A percentile compares a stretch with the other conserved stretches of the same genome.
phyloP scores from a whole-genome alignment of 2,797 vertebrate genomes.

The Craterocephalus amniculus region DNA sequence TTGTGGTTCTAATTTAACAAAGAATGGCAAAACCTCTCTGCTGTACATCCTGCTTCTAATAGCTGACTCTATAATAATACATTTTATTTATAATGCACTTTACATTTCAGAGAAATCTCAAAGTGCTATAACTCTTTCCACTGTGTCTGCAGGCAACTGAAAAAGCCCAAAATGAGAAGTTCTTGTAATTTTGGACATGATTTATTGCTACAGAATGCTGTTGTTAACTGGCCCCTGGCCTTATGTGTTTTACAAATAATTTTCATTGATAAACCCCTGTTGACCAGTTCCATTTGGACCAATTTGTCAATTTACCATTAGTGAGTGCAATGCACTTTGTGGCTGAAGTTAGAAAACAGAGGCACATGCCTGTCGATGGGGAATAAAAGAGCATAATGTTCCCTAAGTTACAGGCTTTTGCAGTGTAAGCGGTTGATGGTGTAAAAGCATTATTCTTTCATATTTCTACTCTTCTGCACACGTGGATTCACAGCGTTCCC shows the following conservation, averaged over 20 bases:
- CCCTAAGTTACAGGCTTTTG: slow-evolving; percentile 12
- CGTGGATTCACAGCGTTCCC: slow-evolving; percentile 26
- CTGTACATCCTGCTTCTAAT: slow-evolving; percentile 32
- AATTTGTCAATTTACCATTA: slow-evolving; percentile 30
- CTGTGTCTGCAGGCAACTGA: slow-evolving; percentile 41
- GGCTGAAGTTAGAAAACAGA: slow-evolving; percentile 9
- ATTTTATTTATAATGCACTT: too few relatives aligned
- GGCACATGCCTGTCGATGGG: slow-evolving; percentile 4
- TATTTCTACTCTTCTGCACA: slow-evolving; percentile 28
- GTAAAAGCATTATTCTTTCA: slow-evolving; percentile 21
- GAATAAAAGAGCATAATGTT: slow-evolving; percentile 25
- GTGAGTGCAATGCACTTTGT: not conserved
- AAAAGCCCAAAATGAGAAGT: slow-evolving; percentile 21
- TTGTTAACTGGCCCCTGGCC: slow-evolving; percentile 40
- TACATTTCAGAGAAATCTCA: too few relatives aligned
- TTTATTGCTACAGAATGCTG: slow-evolving; percentile 31
- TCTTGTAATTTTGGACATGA: slow-evolving; percentile 33
- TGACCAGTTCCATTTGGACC: slow-evolving; percentile 4
- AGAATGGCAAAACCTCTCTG: slow-evolving; percentile 25
- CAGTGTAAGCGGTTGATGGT: slow-evolving; percentile 22
- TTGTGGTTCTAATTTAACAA: slow-evolving; percentile 56
- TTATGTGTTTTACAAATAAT: slow-evolving; percentile 15
- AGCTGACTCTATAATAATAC: slow-evolving; percentile 38
- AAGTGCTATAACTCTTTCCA: slow-evolving; percentile 30
- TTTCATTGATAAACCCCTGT: slow-evolving; percentile 38